Base-by-base conservation (phyloP, 2,113 vertebrate species). In the Fregata magnificens region DNA sequence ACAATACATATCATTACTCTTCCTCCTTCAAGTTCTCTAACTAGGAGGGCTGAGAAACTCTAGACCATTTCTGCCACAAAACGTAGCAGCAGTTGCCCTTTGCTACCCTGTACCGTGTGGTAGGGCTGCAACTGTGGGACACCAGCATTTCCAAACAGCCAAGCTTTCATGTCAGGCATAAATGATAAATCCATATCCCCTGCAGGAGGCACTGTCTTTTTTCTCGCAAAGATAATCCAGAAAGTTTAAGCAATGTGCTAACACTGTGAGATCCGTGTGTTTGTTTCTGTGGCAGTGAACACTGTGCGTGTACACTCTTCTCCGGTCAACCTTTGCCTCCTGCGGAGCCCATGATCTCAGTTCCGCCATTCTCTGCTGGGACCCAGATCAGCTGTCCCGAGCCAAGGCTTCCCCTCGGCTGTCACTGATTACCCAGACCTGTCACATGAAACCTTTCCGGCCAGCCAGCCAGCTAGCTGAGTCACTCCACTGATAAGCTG, bases 281-380 rank as follows among this genome's bases (percentile, higher is more conserved):
- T 45, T 80, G 45, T 22, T 73, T 44, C 86, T 62, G 70, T n/a
- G 67, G 53, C 84, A 76, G 58, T 0, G 61, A 87, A 74, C 44
- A 6, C 40, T 0, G 1, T 44, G 76, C 0, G 0, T 0, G 2
- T 5, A 52, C 6, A 0, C 42, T 62, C 49, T 38, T 63, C 53
- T 85, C 62, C 1, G 1, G 88, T 67, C 74, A 90, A 28, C 22
- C 22, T 73, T 17, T 4, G 34, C 32, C 47, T 94, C 70, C 66
- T 11, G 47, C 1, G 4, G 70, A 86, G 73, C 45, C 61, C n/a
- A 9, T 63, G 78, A 87, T 85, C 86, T 93, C 70, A 73, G 86
- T 70, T 94, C 70, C 3, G 0, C 31, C 83, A 21, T n/a, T 82
- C 80, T 87, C 89, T 90, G 44, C 77, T 14, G 32, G 88, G 73